These are phyloP conservation scores for Sciurus vulgaris DNA, from an alignment of 2,797 vertebrate species.

Conservation along the genomic window DNA sequence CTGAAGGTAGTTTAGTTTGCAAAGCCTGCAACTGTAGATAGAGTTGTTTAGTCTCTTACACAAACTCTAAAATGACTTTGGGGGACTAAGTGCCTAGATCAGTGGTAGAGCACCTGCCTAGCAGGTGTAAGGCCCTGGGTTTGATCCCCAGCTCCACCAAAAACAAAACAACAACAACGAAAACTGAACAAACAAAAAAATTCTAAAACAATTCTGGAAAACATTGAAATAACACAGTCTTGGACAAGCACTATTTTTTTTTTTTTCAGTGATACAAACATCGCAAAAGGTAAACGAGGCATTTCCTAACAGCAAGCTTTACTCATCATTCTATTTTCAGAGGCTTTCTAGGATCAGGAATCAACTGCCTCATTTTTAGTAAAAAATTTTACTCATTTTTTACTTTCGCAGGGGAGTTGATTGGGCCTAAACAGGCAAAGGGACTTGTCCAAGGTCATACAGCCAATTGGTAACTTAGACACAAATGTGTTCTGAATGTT, in stretches of 20 bases:
- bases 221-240: not conserved
- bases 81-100: no score
- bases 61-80: not conserved
- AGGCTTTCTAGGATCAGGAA: not conserved
- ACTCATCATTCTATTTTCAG: not conserved
- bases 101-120: no score
- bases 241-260: not conserved
- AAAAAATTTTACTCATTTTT: no score
- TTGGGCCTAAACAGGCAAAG: not conserved
- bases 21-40: not conserved
- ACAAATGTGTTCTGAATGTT: not conserved
- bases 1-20: not conserved
- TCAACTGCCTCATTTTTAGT: not conserved
- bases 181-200: no score
- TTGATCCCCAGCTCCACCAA: no score
- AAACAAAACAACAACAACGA: no score
- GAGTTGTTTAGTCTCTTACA: not conserved
- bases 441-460: not conserved
- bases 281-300: constrained; percentile 1
- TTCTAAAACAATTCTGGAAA: not conserved
- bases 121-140: no score
- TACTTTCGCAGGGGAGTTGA: not conserved
- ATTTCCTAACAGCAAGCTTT: not conserved
- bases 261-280: constrained; percentile 27
- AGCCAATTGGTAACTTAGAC: not conserved